These are phyloP conservation scores for Catharus minimus DNA, from an alignment of 2,113 vertebrate species.

Conservation along the genomic window DNA sequence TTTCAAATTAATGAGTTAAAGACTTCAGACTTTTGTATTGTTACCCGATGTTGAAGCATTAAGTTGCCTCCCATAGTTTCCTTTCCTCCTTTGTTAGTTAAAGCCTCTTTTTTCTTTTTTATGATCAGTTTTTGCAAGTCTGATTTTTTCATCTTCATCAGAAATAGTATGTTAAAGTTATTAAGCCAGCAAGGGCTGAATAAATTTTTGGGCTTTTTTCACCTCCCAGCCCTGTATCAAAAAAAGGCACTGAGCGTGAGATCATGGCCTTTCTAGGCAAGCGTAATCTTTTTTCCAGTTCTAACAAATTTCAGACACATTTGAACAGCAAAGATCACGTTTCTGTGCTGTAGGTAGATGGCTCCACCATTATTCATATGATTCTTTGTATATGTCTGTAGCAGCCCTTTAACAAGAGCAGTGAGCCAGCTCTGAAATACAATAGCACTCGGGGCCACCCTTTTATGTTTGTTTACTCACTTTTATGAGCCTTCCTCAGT, in stretches of 20 bases:
- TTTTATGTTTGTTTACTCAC: constrained; percentile 77
- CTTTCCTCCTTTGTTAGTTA: neutral
- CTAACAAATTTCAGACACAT: constrained; percentile 74
- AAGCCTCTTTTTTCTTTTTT: neutral
- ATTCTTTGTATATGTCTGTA: constrained; percentile 70
- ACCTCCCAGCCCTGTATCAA: neutral
- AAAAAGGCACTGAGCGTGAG: constrained; percentile 1
- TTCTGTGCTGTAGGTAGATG: constrained; percentile 76
- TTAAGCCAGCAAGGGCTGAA: constrained; percentile 31
- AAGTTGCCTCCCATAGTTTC: neutral
- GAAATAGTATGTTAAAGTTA: constrained; percentile 53
- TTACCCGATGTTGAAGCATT: constrained; percentile 7
- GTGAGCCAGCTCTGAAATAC: constrained; percentile 66
- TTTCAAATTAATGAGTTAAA: constrained; percentile 57
- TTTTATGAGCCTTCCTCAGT: constrained; percentile 68
- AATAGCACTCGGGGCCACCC: constrained; percentile 45
- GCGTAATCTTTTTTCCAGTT: constrained; percentile 76
- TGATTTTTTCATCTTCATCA: constrained; percentile 46
- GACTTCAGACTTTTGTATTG: constrained; percentile 16
- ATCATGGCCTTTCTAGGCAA: constrained; percentile 66
- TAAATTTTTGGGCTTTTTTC: neutral
- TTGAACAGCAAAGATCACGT: constrained; percentile 71
- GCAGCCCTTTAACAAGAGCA: constrained; percentile 68
- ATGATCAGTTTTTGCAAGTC: constrained; percentile 6
- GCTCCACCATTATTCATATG: constrained; percentile 64